phyloP scores from a whole-genome alignment of 2,888 invertebrate genomes.

The Linhomoeus sp. region DNA sequence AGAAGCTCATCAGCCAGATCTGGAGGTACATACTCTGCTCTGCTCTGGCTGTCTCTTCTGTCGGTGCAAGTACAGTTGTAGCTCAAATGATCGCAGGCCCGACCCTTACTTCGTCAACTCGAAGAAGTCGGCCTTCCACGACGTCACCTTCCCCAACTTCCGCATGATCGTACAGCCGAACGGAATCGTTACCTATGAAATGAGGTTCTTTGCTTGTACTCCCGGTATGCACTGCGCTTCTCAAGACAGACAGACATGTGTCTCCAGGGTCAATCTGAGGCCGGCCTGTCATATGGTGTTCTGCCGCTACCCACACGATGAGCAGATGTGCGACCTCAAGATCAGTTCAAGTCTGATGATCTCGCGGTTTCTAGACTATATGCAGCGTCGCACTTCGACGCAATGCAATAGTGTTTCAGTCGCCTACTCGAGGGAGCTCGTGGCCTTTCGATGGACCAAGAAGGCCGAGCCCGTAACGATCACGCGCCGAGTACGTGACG shows the following conservation, averaged over 20 bases:
- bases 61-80: too few species aligned
- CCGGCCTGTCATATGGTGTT: constrained; percentile 24
- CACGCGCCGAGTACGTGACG: too few species aligned
- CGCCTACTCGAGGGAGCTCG: too few species aligned
- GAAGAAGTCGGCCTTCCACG: constrained; percentile 12
- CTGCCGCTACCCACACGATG: constrained; percentile 23
- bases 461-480: too few species aligned
- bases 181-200: constrained; percentile 19
- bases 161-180: constrained; percentile 19
- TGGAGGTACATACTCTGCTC: too few species aligned
- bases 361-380: too few species aligned
- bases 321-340: constrained; percentile 18
- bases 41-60: too few species aligned
- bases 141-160: constrained; percentile 22
- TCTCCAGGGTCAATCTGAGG: constrained; percentile 16
- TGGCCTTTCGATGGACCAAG: too few species aligned
- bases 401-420: constrained; percentile 17
- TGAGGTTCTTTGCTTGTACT: constrained; percentile 10
- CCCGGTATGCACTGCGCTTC: not conserved
- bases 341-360: constrained; percentile 8
- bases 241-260: not conserved
- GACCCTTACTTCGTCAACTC: constrained; percentile 25
- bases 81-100: too few species aligned
- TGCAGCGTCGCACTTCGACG: too few species aligned
- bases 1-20: too few species aligned